A percentile compares a stretch with the other conserved stretches of the same genome.
Evolutionary conservation across 2,888 invertebrate species (phyloP).

Genomic region (Sepioteuthis lessoniana): DNA sequence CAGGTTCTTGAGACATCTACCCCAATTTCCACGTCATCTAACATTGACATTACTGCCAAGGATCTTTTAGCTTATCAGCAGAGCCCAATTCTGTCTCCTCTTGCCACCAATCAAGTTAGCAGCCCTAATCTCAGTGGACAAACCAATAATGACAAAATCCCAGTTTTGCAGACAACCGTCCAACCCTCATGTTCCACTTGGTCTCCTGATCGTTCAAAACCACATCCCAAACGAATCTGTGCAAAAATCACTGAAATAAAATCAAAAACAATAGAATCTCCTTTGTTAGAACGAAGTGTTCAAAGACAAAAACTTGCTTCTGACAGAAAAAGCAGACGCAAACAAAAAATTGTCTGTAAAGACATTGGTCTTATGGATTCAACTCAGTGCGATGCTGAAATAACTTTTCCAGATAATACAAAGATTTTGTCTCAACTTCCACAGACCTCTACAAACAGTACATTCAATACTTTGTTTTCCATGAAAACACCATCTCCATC

Average conservation of each 20-base stretch:
- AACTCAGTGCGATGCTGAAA: neutral
- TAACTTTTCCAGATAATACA: neutral
- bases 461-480: neutral
- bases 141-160: neutral
- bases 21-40: slow-evolving; percentile 1
- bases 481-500: neutral
- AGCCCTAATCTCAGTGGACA: neutral
- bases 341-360: slow-evolving; percentile 34
- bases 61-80: neutral
- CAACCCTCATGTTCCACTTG: neutral
- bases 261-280: neutral
- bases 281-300: neutral
- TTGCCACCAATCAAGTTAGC: neutral
- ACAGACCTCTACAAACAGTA: neutral
- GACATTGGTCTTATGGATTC: neutral
- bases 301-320: neutral
- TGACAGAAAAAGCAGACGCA: slow-evolving; percentile 24
- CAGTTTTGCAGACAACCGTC: neutral
- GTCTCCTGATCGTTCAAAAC: neutral
- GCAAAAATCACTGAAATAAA: neutral
- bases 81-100: neutral
- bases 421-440: no score
- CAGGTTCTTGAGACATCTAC: neutral
- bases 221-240: neutral
- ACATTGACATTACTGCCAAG: neutral